phyloP scores from a whole-genome alignment of 2,797 vertebrate genomes.

The Neoniphon sammara region DNA sequence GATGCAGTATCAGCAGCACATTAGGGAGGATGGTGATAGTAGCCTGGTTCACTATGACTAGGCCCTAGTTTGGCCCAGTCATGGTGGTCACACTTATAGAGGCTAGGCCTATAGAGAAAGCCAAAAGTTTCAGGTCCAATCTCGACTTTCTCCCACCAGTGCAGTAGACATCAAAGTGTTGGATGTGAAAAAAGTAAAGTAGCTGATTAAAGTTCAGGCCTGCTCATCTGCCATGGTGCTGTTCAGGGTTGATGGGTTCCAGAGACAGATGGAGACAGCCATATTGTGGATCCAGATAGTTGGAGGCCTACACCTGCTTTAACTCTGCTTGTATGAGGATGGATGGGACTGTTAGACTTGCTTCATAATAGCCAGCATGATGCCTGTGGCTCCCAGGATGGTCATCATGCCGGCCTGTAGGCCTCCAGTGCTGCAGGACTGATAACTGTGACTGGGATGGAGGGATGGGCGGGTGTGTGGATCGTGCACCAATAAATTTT shows the following conservation, averaged over 20 bases:
- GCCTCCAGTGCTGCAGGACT: constrained; percentile 17
- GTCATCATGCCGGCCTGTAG: constrained; percentile 18
- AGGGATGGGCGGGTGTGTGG: background rate
- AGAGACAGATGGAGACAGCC: background rate
- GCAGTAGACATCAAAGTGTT: background rate
- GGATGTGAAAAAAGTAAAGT: constrained; percentile 2
- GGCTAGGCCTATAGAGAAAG: background rate
- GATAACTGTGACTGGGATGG: background rate
- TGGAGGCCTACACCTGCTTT: constrained; percentile 18
- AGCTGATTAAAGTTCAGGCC: background rate
- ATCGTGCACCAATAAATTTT: background rate
- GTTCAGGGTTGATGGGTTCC: background rate
- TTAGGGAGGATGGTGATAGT: background rate
- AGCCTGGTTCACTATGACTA: constrained; percentile 6
- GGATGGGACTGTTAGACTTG: background rate
- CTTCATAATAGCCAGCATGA: background rate
- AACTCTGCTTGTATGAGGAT: constrained; percentile 12
- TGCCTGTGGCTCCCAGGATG: constrained; percentile 9
- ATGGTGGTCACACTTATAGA: background rate
- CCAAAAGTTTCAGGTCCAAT: background rate
- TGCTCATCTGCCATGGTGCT: background rate
- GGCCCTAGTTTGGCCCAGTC: constrained; percentile 13
- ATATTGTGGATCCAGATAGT: background rate
- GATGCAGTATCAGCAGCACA: background rate
- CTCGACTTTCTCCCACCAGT: background rate